Percentiles rank a stretch among this genome's conserved stretches.
These are phyloP conservation scores for Nemopilema nomurai DNA, from an alignment of 30 jellyfish, hydroid and myxozoan species.

Conservation along the genomic window DNA sequence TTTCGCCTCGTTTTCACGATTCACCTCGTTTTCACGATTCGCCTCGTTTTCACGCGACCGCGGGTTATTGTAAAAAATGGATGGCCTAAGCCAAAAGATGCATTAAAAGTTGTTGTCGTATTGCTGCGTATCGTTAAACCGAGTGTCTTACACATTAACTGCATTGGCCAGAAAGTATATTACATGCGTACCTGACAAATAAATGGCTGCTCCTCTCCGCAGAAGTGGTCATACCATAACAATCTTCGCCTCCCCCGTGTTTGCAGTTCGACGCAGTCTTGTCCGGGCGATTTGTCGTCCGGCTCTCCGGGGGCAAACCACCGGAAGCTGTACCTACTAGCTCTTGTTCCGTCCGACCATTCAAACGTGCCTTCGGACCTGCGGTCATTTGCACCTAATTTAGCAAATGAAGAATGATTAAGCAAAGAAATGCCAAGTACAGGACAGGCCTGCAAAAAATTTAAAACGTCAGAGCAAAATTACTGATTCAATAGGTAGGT, in stretches of 20 bases:
- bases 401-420: not conserved
- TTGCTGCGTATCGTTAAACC: no score
- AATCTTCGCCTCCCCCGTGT: conserved; percentile 53
- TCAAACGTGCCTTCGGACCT: conserved; percentile 62
- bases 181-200: conserved; percentile 75
- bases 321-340: conserved; percentile 69
- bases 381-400: conserved; percentile 81
- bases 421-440: not conserved
- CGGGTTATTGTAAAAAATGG: no score
- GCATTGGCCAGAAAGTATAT: no score
- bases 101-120: no score
- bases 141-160: no score
- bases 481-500: no score
- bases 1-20: no score
- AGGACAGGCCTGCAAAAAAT: not conserved
- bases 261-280: conserved; percentile 88
- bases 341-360: conserved; percentile 91
- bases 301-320: conserved; percentile 87
- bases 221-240: conserved; percentile 78
- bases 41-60: no score
- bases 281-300: conserved; percentile 58
- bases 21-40: no score
- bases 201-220: conserved; percentile 75
- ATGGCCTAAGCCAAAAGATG: no score
- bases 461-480: not conserved